Percentiles rank a stretch among this genome's conserved stretches.
Evolutionary conservation across 92 coral and sea anemone genomes (phyloP).

Genomic region (Virgularia gustaviana): DNA sequence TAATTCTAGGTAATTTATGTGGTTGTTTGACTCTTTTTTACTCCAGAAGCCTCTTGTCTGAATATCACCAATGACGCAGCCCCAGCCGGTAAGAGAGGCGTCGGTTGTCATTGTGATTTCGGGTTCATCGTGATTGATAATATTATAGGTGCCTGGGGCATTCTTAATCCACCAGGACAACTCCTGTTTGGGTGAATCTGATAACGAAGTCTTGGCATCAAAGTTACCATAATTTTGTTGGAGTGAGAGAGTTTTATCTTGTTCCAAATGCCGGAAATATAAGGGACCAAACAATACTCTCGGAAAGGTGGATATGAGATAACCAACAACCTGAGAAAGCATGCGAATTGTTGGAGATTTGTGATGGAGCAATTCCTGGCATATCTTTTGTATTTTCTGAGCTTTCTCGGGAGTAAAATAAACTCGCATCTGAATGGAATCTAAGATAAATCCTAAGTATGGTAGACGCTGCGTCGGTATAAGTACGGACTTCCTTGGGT

Average conservation of each 20-base stretch:
- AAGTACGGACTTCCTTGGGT: slow-evolving; percentile 51
- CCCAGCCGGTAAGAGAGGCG: not conserved
- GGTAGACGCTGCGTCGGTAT: slow-evolving; percentile 44
- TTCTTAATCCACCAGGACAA: not conserved
- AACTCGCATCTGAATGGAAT: slow-evolving; percentile 25
- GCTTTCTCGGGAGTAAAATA: not conserved
- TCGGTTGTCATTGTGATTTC: not conserved
- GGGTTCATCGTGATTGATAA: not conserved
- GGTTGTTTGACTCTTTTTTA: slow-evolving; percentile 36
- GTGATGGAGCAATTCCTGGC: not conserved
- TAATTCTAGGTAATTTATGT: slow-evolving; percentile 25
- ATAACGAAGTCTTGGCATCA: not conserved
- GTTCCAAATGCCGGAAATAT: not conserved
- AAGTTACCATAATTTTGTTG: not conserved
- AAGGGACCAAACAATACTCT: not conserved
- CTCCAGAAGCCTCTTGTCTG: slow-evolving; percentile 42
- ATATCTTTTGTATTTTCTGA: too few species aligned
- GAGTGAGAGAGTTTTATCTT: not conserved
- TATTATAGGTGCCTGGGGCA: slow-evolving; percentile 1
- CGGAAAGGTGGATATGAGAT: not conserved
- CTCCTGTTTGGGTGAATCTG: not conserved
- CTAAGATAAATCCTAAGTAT: slow-evolving; percentile 47
- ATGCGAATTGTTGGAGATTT: not conserved
- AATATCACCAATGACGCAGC: not conserved
- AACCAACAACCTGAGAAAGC: not conserved